phyloP scores from a whole-genome alignment of 2,797 vertebrate genomes.

The Neoniphon sammara region DNA sequence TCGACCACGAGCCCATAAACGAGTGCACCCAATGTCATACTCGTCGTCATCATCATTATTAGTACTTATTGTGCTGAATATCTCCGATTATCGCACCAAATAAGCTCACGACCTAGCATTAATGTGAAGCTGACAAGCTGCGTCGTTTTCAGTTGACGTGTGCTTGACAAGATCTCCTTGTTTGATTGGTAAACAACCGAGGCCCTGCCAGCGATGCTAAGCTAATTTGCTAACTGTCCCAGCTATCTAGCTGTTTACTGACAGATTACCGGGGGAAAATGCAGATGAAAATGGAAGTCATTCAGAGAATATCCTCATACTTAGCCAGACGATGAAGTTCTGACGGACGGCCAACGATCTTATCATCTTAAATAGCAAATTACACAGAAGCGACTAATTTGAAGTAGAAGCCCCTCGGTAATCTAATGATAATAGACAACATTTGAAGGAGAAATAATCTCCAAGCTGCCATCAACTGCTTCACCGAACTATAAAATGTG shows the following conservation, averaged over 20 bases:
- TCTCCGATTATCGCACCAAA: no score
- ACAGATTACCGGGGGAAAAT: background rate
- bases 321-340: background rate
- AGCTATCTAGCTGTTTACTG: slow-evolving; percentile 6
- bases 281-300: slow-evolving; percentile 32
- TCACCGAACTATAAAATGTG: slow-evolving; percentile 84
- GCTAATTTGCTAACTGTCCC: slow-evolving; percentile 55
- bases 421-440: background rate
- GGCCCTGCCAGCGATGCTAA: slow-evolving; percentile 58
- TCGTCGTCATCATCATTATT: slow-evolving; percentile 4
- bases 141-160: background rate
- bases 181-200: slow-evolving; percentile 6
- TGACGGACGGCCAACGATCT: background rate
- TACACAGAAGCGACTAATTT: background rate
- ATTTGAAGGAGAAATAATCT: background rate
- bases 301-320: background rate
- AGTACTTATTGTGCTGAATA: background rate
- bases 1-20: no score
- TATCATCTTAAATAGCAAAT: no score
- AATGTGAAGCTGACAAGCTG: background rate
- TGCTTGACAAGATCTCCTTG: background rate
- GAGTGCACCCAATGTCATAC: no score
- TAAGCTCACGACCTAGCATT: background rate
- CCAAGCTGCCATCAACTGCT: background rate
- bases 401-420: background rate